Evolutionary conservation across 2,888 invertebrate species (phyloP), one percentile per base, ranked within the genome.

Genomic region (Drosophila flavopinicola): DNA sequence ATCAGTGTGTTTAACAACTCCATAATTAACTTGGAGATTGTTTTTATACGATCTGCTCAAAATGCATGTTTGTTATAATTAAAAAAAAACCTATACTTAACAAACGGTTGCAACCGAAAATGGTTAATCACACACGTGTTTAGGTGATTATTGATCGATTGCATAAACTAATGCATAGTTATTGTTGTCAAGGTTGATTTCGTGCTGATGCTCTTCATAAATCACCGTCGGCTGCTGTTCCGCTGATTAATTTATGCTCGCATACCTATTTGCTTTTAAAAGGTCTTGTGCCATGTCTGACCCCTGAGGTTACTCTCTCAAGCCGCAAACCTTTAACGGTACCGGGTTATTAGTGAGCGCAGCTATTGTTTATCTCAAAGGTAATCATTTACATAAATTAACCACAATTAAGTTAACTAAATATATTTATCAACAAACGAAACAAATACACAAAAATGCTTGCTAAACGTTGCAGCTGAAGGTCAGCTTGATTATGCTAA

Each of bases 351-450:
- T 83, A 67, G 60, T 44, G 27, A 33, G 23, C 15, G 33, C 27
- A 42, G 15, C 38, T 44, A 25, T 60, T 29, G 51, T 6, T 59
- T 60, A 17, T n/a, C n/a, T 10, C 0, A 10, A 15, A 6, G 11
- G 52, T 59, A 41, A 59, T 15, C 10, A 75, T 79, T 79, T 68
- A 71, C 78, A 85, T 78, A 69, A 85, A 64, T 75, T 57, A 54
- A 44, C 27, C 29, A 58, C 57, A 58, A 68, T 76, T 76, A 73
- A 61, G 35, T 35, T 45, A 30, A 39, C 13, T 27, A 27, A 60
- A 39, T 37, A 32, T 24, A 33, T 44, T 44, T 37, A 53, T 30
- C 27, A 6, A 6, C 38, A 24, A 17, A 9, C 2, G 1, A 11
- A 35, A 24, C 15, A 27, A 11, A 41, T n/a, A 1, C 0, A 32